Evolutionary conservation across 1,140 invertebrate species (phyloP), one percentile per base, ranked within the genome.

Genomic region (Drosophila arawakana): DNA sequence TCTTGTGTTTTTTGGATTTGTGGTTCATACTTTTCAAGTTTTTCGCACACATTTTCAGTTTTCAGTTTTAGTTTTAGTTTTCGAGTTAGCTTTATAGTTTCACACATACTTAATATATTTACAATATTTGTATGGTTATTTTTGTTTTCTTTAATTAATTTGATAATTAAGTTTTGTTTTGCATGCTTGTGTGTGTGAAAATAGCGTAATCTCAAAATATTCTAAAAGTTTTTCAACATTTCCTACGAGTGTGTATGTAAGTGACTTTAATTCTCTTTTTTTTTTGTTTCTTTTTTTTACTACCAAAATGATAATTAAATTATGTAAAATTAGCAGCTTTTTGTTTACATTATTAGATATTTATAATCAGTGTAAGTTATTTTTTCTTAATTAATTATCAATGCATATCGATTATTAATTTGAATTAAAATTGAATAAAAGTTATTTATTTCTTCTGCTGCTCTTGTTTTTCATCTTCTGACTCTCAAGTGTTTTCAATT

Each of bases 311-410:
- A 50, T 57, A 68, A 61, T 61, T 72, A 80, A 76, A 81, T 77
- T 57, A 66, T 57, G 60, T 78, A 79, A 83, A 89, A 83, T 77
- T 80, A 85, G 86, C 74, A 78, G 80, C 74, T 71, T 66, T 50
- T 49, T 68, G 57, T 70, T 67, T 59, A 60, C 35, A 65, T 71
- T 41, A 68, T 57, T 47, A 66, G 55, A 50, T 39, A 35, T 52
- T 25, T 34, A 67, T 67, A 67, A 59, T 69, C 50, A 57, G 58
- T 54, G 37, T 63, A 10, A 43, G 30, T 15, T 4, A 59, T 70
- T 25, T 52, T 21, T 21, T 62, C 13, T 60, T 54, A 52, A 57
- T 35, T 10, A 69, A 52, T 62, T 43, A 43, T 30, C 25, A 30
- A 30, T 30, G 25, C 4, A 5, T 30, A 30, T 30, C 25, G 25